These are phyloP conservation scores for Agelaius phoeniceus DNA, from an alignment of 2,113 vertebrate genomes.

Conservation along the genomic window DNA sequence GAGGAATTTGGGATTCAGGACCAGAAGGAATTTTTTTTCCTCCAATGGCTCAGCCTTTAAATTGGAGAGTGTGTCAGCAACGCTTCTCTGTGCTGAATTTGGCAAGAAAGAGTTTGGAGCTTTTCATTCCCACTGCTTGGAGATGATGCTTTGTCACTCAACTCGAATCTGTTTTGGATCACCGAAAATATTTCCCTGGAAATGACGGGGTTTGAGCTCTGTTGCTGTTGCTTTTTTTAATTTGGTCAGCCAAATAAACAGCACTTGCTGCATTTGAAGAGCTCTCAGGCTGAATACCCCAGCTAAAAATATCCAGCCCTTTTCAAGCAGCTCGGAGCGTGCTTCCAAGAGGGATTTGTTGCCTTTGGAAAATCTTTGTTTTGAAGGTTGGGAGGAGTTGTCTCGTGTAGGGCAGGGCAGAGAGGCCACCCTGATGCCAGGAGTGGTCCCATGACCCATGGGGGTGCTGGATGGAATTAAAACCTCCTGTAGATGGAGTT, in stretches of 20 bases:
- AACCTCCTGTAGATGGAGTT: background rate
- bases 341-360: background rate
- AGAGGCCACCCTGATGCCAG: background rate
- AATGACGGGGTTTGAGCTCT: background rate
- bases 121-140: conserved; percentile 6
- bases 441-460: rapidly evolving
- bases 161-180: background rate
- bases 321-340: background rate
- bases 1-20: background rate
- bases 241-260: conserved; percentile 19
- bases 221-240: conserved; percentile 7
- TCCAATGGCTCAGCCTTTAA: background rate
- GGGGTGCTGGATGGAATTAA: background rate
- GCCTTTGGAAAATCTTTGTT: background rate
- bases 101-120: background rate
- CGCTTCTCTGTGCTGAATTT: conserved; percentile 2
- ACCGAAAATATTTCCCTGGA: conserved; percentile 11
- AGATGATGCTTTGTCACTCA: conserved; percentile 10
- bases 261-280: background rate
- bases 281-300: background rate
- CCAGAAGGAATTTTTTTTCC: background rate
- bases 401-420: background rate
- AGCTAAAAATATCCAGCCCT: conserved; percentile 14
- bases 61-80: background rate
- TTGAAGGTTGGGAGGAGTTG: background rate